Conservation (phyloP, 2,888 invertebrate genomes). For the Peribatodes rhomboidaria region DNA sequence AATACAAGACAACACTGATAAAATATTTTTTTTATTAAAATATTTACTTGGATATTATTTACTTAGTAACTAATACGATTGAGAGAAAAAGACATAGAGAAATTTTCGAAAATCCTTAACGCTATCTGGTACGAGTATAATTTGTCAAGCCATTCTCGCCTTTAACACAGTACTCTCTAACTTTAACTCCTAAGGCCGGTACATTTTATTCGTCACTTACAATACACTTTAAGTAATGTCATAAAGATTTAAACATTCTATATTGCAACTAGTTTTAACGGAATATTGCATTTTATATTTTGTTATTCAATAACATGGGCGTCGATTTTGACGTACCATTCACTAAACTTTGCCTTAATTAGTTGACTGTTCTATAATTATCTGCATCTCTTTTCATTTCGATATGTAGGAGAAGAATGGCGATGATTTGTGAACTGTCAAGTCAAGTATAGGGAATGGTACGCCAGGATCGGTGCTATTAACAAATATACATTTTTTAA, state of each 20-base stretch:
- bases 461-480: background rate
- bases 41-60: constrained; percentile 56
- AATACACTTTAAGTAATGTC: constrained; percentile 80
- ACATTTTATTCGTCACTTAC: constrained; percentile 77
- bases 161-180: constrained; percentile 67
- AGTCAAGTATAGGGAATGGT: background rate
- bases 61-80: constrained; percentile 79
- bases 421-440: background rate
- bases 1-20: constrained; percentile 63
- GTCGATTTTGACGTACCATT: background rate
- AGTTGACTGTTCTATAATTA: background rate
- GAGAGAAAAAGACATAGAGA: constrained; percentile 83
- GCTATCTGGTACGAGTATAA: constrained; percentile 73
- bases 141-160: constrained; percentile 72
- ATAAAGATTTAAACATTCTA: constrained; percentile 74
- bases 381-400: background rate
- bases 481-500: constrained; percentile 43
- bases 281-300: constrained; percentile 70
- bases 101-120: constrained; percentile 79
- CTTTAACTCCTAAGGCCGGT: constrained; percentile 83
- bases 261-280: constrained; percentile 66
- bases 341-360: background rate
- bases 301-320: constrained; percentile 70
- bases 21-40: constrained; percentile 67
- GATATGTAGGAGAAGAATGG: background rate